A percentile compares a stretch with the other conserved stretches of the same genome.
These are phyloP conservation scores for Tiaroga cobitis DNA, from an alignment of 2,797 vertebrate genomes.

Conservation along the genomic window DNA sequence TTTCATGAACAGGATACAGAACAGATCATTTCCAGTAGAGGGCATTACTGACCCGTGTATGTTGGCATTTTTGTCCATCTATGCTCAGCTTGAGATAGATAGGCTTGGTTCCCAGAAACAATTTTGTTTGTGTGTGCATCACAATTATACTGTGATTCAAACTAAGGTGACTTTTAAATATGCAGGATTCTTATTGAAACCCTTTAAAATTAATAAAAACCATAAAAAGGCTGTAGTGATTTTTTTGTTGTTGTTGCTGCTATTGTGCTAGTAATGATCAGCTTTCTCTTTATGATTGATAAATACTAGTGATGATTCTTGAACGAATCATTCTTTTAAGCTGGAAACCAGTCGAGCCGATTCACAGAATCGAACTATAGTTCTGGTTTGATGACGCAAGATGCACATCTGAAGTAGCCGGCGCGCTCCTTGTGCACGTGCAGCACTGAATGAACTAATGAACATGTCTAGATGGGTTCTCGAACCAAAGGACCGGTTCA, in stretches of 20 bases:
- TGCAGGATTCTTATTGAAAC: not conserved
- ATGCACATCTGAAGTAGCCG: not conserved
- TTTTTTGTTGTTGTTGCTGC: not conserved
- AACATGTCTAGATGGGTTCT: not conserved
- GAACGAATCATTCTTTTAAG: not conserved
- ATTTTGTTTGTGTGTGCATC: not conserved
- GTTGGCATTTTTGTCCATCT: not conserved
- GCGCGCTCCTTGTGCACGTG: not conserved
- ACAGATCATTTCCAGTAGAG: conserved; percentile 39
- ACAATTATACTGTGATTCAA: not conserved
- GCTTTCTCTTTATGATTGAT: not conserved
- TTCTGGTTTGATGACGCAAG: not conserved
- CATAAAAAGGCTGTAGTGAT: not conserved
- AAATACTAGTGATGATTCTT: not conserved
- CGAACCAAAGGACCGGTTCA: not conserved
- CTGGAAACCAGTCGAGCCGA: not conserved
- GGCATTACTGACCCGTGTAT: conserved; percentile 10
- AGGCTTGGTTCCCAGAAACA: not conserved
- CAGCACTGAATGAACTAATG: not conserved
- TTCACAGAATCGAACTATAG: not conserved
- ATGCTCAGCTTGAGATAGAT: not conserved
- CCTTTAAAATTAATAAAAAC: not conserved
- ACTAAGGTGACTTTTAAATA: not conserved
- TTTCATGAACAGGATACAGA: not conserved
- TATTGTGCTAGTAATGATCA: not conserved